phyloP scores from a whole-genome alignment of 1,140 invertebrate genomes.

The Hypothenemus hampei region DNA sequence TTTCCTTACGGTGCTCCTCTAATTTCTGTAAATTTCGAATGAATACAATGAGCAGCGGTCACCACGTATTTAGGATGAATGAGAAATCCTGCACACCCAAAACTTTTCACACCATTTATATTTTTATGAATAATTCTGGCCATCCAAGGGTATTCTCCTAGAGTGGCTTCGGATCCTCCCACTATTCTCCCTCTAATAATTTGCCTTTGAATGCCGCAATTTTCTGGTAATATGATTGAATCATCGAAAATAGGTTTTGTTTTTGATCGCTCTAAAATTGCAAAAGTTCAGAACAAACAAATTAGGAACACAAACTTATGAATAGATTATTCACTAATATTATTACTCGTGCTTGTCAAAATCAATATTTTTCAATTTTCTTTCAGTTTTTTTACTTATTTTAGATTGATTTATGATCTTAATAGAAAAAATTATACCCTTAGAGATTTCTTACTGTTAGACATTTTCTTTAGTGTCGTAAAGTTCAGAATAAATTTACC shows the following conservation, averaged over 20 bases:
- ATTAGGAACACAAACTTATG: too few species aligned
- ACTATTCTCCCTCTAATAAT: constrained; percentile 34
- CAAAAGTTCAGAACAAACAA: too few species aligned
- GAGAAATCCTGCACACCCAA: constrained; percentile 51
- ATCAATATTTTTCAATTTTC: too few species aligned
- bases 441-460: too few species aligned
- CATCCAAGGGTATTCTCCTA: constrained; percentile 54
- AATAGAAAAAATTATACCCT: too few species aligned
- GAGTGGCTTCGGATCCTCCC: constrained; percentile 41
- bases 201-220: constrained; percentile 36
- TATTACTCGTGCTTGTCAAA: too few species aligned
- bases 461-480: too few species aligned
- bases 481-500: constrained; percentile 2
- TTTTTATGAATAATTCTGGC: constrained; percentile 37
- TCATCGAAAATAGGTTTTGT: constrained; percentile 1
- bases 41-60: constrained; percentile 54
- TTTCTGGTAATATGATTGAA: constrained; percentile 29
- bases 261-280: too few species aligned
- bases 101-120: constrained; percentile 20
- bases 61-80: constrained; percentile 49
- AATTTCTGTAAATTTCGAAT: constrained; percentile 13
- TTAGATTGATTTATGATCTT: too few species aligned
- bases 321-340: too few species aligned
- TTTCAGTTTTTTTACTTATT: too few species aligned
- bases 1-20: constrained; percentile 30